phyloP scores from a whole-genome alignment of 35 echinoderm and acorn worm genomes.

The Eucidaris tribuloides region DNA sequence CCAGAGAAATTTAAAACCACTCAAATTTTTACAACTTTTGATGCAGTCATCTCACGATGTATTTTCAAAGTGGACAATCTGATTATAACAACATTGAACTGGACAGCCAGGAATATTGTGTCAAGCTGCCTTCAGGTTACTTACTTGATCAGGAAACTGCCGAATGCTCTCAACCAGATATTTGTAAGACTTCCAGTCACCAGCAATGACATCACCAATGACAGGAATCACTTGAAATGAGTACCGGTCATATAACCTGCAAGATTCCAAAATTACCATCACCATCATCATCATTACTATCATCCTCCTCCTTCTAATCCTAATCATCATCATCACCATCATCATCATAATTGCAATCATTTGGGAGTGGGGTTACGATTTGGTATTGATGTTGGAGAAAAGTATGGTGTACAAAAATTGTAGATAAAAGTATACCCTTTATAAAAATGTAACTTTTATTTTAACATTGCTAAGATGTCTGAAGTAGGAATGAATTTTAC shows the following conservation, averaged over 20 bases:
- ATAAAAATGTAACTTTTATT: no score
- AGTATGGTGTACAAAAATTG: not conserved
- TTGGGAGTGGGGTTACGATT: not conserved
- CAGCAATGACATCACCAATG: constrained; percentile 87
- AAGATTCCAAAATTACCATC: not conserved
- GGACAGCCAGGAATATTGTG: not conserved
- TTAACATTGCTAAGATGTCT: no score
- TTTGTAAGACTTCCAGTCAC: constrained; percentile 93
- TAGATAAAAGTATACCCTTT: not conserved
- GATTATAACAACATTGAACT: not conserved
- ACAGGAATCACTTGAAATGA: constrained; percentile 97
- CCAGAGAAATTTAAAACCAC: no score
- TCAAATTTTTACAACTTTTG: not conserved
- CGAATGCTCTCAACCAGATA: constrained; percentile 97
- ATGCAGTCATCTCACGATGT: not conserved
- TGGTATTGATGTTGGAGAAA: not conserved
- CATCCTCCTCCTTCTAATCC: no score
- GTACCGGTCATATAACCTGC: constrained; percentile 88
- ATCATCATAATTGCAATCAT: not conserved
- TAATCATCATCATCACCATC: no score
- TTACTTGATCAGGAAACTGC: constrained; percentile 92
- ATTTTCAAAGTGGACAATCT: not conserved
- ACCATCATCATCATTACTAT: no score
- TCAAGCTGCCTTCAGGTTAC: not conserved
- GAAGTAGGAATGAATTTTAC: no score